phyloP scores from a whole-genome alignment of 2,113 vertebrate species.

The Laticauda laticaudata region DNA sequence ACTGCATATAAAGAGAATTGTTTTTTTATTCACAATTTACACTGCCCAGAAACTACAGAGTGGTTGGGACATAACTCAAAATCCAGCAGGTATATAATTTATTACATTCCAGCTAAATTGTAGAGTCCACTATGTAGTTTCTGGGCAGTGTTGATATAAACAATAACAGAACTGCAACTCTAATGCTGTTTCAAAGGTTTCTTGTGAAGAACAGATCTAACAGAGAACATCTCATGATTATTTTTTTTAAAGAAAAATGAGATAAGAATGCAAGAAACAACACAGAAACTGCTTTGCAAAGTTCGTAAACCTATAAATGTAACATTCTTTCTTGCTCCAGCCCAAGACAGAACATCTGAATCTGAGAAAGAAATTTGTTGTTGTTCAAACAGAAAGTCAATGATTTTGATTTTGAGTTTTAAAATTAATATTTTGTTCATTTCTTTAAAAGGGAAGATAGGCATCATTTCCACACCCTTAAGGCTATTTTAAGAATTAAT shows the following conservation, averaged over 20 bases:
- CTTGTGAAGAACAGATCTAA: not conserved
- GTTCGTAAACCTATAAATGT: not conserved
- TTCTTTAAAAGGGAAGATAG: not conserved
- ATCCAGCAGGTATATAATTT: not conserved
- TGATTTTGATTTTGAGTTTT: not conserved
- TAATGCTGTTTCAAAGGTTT: not conserved
- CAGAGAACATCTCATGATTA: not conserved
- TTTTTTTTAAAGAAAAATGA: not conserved
- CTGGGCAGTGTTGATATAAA: not conserved
- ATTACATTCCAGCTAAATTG: not conserved
- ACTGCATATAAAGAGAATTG: not conserved
- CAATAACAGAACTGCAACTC: not conserved
- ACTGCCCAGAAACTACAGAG: no score
- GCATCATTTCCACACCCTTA: not conserved
- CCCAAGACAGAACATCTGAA: not conserved
- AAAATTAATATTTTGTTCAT: not conserved
- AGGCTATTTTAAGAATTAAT: not conserved
- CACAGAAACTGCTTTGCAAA: not conserved
- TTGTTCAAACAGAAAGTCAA: not conserved
- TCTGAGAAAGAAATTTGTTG: not conserved
- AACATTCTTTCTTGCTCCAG: not conserved
- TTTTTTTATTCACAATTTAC: not conserved
- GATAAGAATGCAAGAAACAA: not conserved
- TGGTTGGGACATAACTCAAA: not conserved
- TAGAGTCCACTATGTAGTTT: not conserved